These are phyloP conservation scores for Limosa lapponica DNA, from an alignment of 2,797 vertebrate species.

Conservation along the genomic window DNA sequence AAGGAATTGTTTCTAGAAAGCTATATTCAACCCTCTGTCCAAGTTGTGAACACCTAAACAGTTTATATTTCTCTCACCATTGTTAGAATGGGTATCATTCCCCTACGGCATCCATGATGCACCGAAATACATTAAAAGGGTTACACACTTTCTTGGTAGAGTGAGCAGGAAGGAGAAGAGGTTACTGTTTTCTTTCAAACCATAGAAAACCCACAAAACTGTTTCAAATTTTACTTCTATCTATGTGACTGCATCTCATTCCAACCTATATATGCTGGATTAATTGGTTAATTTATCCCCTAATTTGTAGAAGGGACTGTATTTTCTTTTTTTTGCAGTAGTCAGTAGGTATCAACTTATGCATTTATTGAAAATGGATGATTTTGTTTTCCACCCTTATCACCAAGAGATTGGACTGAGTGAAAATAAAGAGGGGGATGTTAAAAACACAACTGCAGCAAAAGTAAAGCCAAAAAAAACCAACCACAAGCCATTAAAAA, in stretches of 20 bases:
- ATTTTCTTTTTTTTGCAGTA: not conserved
- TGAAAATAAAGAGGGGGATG: not conserved
- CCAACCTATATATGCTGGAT: not conserved
- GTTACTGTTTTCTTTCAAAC: not conserved
- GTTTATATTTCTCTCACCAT: not conserved
- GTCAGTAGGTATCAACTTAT: not conserved
- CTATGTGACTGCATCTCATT: not conserved
- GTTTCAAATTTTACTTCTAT: not conserved
- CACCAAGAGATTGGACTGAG: not conserved
- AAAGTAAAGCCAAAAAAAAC: not conserved
- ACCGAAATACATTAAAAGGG: not conserved
- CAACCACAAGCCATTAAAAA: not conserved
- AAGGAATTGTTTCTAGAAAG: conserved; percentile 17
- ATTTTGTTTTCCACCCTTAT: not conserved
- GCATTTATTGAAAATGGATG: conserved; percentile 4
- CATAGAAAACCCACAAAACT: not conserved
- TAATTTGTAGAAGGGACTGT: not conserved
- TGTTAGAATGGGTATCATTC: not conserved
- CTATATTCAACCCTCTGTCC: not conserved
- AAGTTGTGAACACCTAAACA: not conserved
- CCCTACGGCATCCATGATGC: not conserved
- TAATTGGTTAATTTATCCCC: not conserved
- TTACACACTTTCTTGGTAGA: rapidly evolving
- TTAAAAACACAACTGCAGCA: not conserved
- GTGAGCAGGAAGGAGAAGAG: not conserved